Base-by-base conservation (phyloP, 64 coral and sea anemone species). In the Porites australiensis region DNA sequence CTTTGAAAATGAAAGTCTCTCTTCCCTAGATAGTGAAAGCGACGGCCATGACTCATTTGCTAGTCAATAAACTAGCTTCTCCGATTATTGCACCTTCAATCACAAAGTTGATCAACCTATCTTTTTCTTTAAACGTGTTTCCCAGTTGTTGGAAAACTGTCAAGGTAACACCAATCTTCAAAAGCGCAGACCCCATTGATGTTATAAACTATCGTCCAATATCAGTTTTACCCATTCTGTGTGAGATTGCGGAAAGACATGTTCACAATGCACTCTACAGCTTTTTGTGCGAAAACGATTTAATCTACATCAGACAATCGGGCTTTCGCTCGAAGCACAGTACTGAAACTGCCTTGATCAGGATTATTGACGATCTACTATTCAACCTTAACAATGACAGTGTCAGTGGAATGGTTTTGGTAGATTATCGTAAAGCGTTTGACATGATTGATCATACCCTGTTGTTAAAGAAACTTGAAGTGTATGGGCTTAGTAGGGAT, bases 1-100 rank as follows among this genome's bases (percentile, higher is more conserved):
- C 64, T 67, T 86, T 49, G 65, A 62, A 6, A 66, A 86, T 22
- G 13, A 86, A 86, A 61, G 82, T 64, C 68, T 86, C 68, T 86
- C 82, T 67, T 86, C 60, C 44, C 63, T 48, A 62, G 82, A 86
- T 50, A 86, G 82, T 14, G 82, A 86, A 67, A 86, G 82, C 82
- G 81, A 83, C n/a, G 58, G 81, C 63, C 63, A 13, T 65, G 63
- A 16, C 63, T 65, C 63, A 65, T 65, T 65, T 57, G 81, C 37
- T 63, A 63, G 81, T 83, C 1, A 83, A 83, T 62, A 60, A 60
- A 14, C n/a, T 80, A 22, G 77, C 77, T 13, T 1, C 77, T 16
- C 50, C 77, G 8, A 13, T 27, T 58, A 27, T 54, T 80, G 70
- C 70, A 44, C 70, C 70, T 20, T 0, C 14, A 8, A 74, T 74